Evolutionary conservation across 2,888 invertebrate genomes (phyloP), one percentile per base, ranked within the genome.

Genomic region (Harpalus rufipes): DNA sequence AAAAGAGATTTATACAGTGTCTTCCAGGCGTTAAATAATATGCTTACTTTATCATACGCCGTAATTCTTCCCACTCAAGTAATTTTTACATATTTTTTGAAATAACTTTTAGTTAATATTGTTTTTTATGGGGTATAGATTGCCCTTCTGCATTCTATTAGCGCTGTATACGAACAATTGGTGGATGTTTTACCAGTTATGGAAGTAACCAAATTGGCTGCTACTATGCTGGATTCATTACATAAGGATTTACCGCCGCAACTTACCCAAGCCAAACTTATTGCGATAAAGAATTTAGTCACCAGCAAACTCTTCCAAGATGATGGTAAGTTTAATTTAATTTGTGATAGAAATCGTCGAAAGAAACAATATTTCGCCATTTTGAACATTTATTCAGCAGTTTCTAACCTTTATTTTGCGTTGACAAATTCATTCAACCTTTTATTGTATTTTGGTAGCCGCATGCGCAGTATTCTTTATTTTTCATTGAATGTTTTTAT

Each of bases 101-200:
- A 10, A 44, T 7, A 44, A 44, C 10, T 10, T 4, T 7, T 44
- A 1, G 1, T 44, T 44, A 1, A 10, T 44, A 5, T 44, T 44
- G 7, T 10, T 0, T 44, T 44, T 44, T 44, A 4, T 44, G 44
- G 44, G 7, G 88, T 89, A 0, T 91, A 96, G 95, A 95, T 97
- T 87, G 96, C 97, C 0, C 90, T 98, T 56, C 92, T 98, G 87
- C 93, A 95, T 85, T 96, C 97, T 7, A 95, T 97, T 88, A 95
- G 96, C 39, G 95, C 96, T 41, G 96, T 97, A 0, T 96, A 97
- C 88, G 96, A 96, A 86, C 97, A 97, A 88, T 93, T 98, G 0
- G 94, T 94, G 2, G 93, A 94, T 12, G 96, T 96, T 0, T 89
- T 96, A 1, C 95, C 96, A 0, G 93, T 95, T 0, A 92, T 94